phyloP scores from a whole-genome alignment of 1,140 invertebrate species.

The Papilio aristodemus region DNA sequence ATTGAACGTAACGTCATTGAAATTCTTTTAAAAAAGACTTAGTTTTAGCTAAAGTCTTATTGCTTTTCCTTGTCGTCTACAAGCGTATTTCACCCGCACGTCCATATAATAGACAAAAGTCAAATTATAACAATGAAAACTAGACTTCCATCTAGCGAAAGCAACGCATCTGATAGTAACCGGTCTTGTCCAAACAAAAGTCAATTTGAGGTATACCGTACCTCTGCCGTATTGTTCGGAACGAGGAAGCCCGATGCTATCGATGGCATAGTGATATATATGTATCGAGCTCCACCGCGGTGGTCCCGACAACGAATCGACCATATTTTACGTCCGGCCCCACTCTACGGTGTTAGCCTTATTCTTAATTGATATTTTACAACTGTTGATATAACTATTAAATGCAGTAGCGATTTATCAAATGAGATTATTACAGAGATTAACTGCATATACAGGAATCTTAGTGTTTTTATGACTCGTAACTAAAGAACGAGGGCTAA shows the following conservation, averaged over 20 bases:
- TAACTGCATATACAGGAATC: background rate
- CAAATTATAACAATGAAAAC: constrained; percentile 38
- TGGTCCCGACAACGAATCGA: constrained; percentile 32
- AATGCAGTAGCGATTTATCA: constrained; percentile 9
- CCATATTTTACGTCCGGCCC: constrained; percentile 19
- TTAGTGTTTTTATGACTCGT: background rate
- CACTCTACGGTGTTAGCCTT: background rate
- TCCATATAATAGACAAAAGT: constrained; percentile 26
- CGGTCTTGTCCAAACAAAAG: constrained; percentile 39
- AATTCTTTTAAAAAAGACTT: too few relatives aligned
- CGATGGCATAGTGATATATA: constrained; percentile 38
- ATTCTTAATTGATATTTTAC: constrained; percentile 28
- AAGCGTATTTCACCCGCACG: constrained; percentile 7
- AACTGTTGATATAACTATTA: constrained; percentile 16
- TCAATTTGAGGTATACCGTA: constrained; percentile 40
- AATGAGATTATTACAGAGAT: background rate
- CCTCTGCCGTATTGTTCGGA: constrained; percentile 38
- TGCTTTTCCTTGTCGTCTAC: too few relatives aligned
- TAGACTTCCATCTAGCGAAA: constrained; percentile 25
- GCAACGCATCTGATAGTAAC: constrained; percentile 24
- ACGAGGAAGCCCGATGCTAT: constrained; percentile 39
- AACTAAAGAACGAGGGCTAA: too few relatives aligned
- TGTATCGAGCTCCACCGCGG: constrained; percentile 37
- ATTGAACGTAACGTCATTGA: too few relatives aligned
- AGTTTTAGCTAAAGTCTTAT: too few relatives aligned